phyloP scores from a whole-genome alignment of 1,140 invertebrate species.

The Penaeus chinensis region DNA sequence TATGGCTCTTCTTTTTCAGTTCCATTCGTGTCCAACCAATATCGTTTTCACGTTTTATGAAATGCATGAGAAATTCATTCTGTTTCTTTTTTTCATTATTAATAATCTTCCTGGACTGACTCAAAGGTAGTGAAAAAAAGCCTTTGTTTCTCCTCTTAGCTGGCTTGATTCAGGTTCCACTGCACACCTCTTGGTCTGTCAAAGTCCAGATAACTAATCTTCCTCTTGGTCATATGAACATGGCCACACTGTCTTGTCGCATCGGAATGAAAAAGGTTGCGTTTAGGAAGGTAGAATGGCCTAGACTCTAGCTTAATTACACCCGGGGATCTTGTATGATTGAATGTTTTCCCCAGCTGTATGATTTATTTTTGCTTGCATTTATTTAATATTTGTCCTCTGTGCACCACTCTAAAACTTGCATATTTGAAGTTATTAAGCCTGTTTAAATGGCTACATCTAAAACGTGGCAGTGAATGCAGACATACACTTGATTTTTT shows the following conservation, averaged over 20 bases:
- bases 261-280: constrained; percentile 55
- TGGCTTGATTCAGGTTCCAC: constrained; percentile 57
- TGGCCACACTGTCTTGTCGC: constrained; percentile 55
- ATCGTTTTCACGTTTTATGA: no score
- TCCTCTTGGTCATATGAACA: constrained; percentile 49
- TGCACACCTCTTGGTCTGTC: constrained; percentile 56
- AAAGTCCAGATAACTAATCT: constrained; percentile 27
- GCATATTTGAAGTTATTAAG: constrained; percentile 34
- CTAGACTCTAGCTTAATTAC: constrained; percentile 51
- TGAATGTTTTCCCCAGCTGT: constrained; percentile 12
- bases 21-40: constrained; percentile 10
- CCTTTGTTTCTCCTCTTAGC: constrained; percentile 52
- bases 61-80: constrained; percentile 26
- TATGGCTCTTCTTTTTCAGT: constrained; percentile 32
- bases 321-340: constrained; percentile 8
- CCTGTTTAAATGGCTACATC: no score
- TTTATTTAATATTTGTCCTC: constrained; percentile 26
- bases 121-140: constrained; percentile 49
- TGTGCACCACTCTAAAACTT: constrained; percentile 41
- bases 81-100: constrained; percentile 32
- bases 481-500: no score
- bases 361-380: constrained; percentile 48
- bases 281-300: constrained; percentile 60
- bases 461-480: no score
- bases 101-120: constrained; percentile 48